phyloP scores from a whole-genome alignment of 2,888 invertebrate species.

The Entomobrya proxima region DNA sequence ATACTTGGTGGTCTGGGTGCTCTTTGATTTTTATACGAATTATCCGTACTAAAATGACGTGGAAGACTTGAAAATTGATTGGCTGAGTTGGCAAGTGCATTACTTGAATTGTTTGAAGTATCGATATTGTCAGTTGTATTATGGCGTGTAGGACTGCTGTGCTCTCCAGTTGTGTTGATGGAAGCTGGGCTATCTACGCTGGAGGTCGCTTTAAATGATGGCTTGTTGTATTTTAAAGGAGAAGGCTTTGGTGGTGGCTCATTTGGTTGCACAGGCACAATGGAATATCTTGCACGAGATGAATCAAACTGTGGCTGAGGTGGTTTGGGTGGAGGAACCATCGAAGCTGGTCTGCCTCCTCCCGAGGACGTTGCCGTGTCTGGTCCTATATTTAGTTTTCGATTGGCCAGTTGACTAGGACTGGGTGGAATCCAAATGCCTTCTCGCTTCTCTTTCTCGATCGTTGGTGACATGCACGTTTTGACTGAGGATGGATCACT shows the following conservation, averaged over 20 bases:
- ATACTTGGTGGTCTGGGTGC: slow-evolving; percentile 71
- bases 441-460: slow-evolving; percentile 67
- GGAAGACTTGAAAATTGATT: slow-evolving; percentile 73
- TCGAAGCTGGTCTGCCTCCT: slow-evolving; percentile 37
- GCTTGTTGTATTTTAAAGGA: slow-evolving; percentile 70
- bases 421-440: slow-evolving; percentile 73
- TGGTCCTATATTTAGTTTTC: slow-evolving; percentile 32
- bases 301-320: slow-evolving; percentile 68
- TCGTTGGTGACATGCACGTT: slow-evolving; percentile 1
- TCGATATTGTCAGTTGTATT: slow-evolving; percentile 63
- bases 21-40: slow-evolving; percentile 70
- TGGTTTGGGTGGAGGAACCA: slow-evolving; percentile 68
- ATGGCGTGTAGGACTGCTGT: slow-evolving; percentile 44
- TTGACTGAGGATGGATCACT: not conserved
- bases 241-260: slow-evolving; percentile 64
- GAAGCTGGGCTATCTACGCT: slow-evolving; percentile 49
- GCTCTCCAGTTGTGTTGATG: not conserved
- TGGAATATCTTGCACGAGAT: slow-evolving; percentile 33
- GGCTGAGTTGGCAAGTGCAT: slow-evolving; percentile 40
- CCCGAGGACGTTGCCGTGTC: slow-evolving; percentile 22
- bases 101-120: slow-evolving; percentile 23
- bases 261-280: slow-evolving; percentile 47
- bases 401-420: slow-evolving; percentile 70
- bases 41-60: slow-evolving; percentile 72
- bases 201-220: slow-evolving; percentile 71